Conservation (phyloP, 37 sponge, comb jelly and placozoan species). For the Cladorhizidae sp. region DNA sequence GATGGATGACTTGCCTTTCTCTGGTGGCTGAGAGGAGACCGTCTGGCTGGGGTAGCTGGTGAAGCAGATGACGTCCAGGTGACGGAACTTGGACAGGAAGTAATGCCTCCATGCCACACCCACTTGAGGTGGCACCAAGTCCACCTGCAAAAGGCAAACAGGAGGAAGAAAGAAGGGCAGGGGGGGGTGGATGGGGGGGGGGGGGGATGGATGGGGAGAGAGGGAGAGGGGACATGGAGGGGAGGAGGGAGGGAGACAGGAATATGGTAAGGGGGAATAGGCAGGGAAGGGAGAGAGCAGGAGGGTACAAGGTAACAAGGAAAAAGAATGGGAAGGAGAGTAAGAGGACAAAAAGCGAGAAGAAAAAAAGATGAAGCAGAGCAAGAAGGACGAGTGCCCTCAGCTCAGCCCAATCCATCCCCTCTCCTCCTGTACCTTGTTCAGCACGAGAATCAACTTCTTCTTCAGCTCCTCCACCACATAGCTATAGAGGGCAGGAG, state of each 20-base stretch:
- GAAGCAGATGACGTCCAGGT: constrained; percentile 90
- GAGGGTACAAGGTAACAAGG: too few relatives aligned
- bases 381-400: not conserved
- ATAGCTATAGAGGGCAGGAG: constrained; percentile 78
- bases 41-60: constrained; percentile 77
- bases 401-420: not conserved
- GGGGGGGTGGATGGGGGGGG: not conserved
- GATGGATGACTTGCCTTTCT: constrained; percentile 16
- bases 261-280: not conserved
- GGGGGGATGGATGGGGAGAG: not conserved
- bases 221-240: not conserved
- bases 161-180: not conserved
- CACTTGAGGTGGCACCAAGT: constrained; percentile 92
- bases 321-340: not conserved
- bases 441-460: constrained; percentile 81
- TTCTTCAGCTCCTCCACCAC: constrained; percentile 78
- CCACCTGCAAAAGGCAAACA: constrained; percentile 58
- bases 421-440: constrained; percentile 57
- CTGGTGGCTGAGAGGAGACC: constrained; percentile 20
- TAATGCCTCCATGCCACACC: constrained; percentile 95
- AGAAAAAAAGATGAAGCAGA: not conserved
- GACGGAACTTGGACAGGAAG: constrained; percentile 80
- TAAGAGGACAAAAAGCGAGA: not conserved
- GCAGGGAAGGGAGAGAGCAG: not conserved
- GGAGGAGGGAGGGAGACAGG: too few relatives aligned